Evolutionary conservation across 2,113 vertebrate species (phyloP), one percentile per base, ranked within the genome.

Genomic region (Rhodinocichla rosea): DNA sequence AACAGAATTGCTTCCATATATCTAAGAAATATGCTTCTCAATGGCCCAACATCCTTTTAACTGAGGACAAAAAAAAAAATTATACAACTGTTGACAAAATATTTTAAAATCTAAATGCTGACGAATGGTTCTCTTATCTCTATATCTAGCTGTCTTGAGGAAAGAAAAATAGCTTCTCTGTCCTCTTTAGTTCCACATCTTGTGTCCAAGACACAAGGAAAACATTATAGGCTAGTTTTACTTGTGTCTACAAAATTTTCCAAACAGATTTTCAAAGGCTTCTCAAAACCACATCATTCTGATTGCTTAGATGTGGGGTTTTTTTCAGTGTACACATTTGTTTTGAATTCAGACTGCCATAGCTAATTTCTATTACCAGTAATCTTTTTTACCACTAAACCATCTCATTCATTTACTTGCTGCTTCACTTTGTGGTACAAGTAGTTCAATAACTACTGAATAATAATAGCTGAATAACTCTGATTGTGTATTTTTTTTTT

Each of bases 241-340:
- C 23, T 59, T 45, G 2, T 35, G 33, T 8, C 21, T 56, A 47
- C 24, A 85, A 71, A 37, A 12, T 47, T 68, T 90, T 69, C 32
- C 6, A 4, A 39, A 47, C 16, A 59, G 44, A 44, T 64, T 73
- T 32, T 56, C 23, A 84, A 84, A 28, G 15, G 13, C 30, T 52
- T 52, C 53, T 71, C 18, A 77, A 71, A 84, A 47, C 1, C n/a
- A 37, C 10, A 62, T 11, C 5, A 30, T 63, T 62, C 62, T 76
- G 42, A 63, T 62, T 40, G 20, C 23, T 71, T n/a, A 32, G 42
- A 52, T 37, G 23, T 39, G 23, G 56, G 4, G 0, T 0, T 9
- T 65, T 74, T 52, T 56, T 19, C 23, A 76, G 7, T 53, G 15
- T 21, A 18, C 13, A 4, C 4, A 1, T 62, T 56, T 67, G 24